Base-by-base conservation (phyloP, 2,797 vertebrate species). In the Trachops cirrhosus region DNA sequence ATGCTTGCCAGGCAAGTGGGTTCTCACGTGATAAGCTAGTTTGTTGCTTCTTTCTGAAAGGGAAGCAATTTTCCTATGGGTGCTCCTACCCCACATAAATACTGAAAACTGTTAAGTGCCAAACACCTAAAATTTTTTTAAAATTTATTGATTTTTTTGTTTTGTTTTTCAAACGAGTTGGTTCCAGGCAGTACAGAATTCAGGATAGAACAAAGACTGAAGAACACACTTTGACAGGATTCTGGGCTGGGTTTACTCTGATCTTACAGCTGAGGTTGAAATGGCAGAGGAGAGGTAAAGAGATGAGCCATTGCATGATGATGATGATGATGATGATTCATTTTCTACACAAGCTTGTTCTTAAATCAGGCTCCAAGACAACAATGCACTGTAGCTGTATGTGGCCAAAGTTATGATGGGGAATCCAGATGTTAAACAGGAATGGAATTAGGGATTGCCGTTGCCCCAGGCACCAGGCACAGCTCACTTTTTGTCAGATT, bases 1-100 rank as follows among this genome's bases (percentile, higher is more conserved):
- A 99, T 98, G 99, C 99, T 97, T 99, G 99, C 98, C 99, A 99
- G 99, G 99, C 99, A 98, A 90, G 98, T 97, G n/a, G 77, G 74
- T 52, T 71, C 57, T 59, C 5, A 83, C 16, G 29, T n/a, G 32
- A 48, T 34, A 32, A 44, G 48, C 21, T 85, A 48, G 91, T 29
- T 73, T 32, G 8, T 5, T 54, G 41, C 37, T 79, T 44, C 39
- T 87, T 52, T 87, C 54, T 39, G 15, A 62, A 29, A 29, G 16
- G 70, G 41, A 92, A 90, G 59, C 24, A 52, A 7, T 78, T 86
- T 22, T 86, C 37, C 9, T 24, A 1, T 19, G 37, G 34, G 46
- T 68, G 12, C 37, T 78, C 24, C 37, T 11, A 75, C n/a, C 41
- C 12, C 11, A 54, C 7, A 44, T n/a, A 29, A 37, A 39, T 41